Base-by-base conservation (phyloP, 1,140 invertebrate species). In the Andrena cerasifolii region DNA sequence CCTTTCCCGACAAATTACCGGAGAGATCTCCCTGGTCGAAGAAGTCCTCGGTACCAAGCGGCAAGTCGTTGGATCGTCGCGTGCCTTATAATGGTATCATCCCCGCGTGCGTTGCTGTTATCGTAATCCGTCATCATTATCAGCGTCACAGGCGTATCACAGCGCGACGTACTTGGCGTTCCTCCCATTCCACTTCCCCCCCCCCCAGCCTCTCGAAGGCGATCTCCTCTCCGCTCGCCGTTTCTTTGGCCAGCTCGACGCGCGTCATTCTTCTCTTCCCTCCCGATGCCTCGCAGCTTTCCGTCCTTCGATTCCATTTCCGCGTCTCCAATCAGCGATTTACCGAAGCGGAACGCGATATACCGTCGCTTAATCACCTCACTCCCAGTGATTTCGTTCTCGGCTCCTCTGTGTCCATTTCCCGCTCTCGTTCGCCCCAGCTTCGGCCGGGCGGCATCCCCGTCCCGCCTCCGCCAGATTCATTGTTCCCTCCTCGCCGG, bases 351-450 rank as follows among this genome's bases (percentile, higher is more conserved):
- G 66, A 77, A 77, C 67, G 56, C 67, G 75, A 77, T 62, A 53
- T 45, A 77, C 47, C 56, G 54, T 77, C 75, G 36, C 67, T 77
- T 70, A 71, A 77, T 77, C 75, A 61, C 58, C 47, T 45, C 40
- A 7, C 12, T 12, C n/a, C 18, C 12, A 10, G 16, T 3, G 36
- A 74, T 74, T 31, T 76, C 40, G n/a, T 40, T 58, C 62, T 21
- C 28, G 14, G 10, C 24, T 4, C 36, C 43, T 36, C 24, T 14
- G 3, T 47, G 21, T 28, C 18, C 10, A 4, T 33, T 6, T 70
- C 16, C n/a, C 33, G 43, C 26, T 45, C 16, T 26, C 31, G 3
- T 31, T 47, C 43, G 16, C 24, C 14, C 12, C 14, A 14, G 45
- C 24, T 8, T 6, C 12, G 21, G 26, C 12, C 43, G 14, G 0